A percentile compares a stretch with the other conserved stretches of the same genome.
These are phyloP conservation scores for Dolomedes plantarius DNA, from an alignment of 2,888 invertebrate genomes.

Conservation along the genomic window DNA sequence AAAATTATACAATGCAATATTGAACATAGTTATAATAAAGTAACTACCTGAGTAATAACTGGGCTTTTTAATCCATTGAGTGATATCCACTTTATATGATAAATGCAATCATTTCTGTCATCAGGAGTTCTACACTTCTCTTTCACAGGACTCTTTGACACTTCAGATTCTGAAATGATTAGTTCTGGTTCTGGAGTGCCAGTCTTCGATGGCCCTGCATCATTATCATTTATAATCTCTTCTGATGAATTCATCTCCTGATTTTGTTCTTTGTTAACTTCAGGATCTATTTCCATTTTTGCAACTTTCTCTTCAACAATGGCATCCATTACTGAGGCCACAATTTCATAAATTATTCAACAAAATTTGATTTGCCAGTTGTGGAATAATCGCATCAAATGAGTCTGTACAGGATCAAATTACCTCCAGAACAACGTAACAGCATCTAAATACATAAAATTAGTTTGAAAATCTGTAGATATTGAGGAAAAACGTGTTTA, in stretches of 20 bases:
- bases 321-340: not conserved
- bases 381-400: too few species aligned
- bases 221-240: not conserved
- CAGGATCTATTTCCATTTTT: not conserved
- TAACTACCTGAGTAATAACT: constrained; percentile 78
- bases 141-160: constrained; percentile 32
- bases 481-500: too few species aligned
- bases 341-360: not conserved
- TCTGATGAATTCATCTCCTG: not conserved
- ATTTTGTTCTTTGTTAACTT: not conserved
- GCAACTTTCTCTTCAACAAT: not conserved
- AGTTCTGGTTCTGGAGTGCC: not conserved
- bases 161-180: not conserved
- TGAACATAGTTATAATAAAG: too few species aligned
- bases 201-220: not conserved
- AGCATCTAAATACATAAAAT: too few species aligned
- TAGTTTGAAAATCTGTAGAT: too few species aligned
- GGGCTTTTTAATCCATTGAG: constrained; percentile 77
- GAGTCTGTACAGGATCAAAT: too few species aligned
- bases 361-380: too few species aligned
- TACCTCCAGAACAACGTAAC: too few species aligned
- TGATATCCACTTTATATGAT: constrained; percentile 79
- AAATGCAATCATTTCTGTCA: constrained; percentile 74
- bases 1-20: too few species aligned
- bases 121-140: constrained; percentile 23